Evolutionary conservation across 2,113 vertebrate genomes (phyloP).

Genomic region (Poeciliopsis turrubarensis): DNA sequence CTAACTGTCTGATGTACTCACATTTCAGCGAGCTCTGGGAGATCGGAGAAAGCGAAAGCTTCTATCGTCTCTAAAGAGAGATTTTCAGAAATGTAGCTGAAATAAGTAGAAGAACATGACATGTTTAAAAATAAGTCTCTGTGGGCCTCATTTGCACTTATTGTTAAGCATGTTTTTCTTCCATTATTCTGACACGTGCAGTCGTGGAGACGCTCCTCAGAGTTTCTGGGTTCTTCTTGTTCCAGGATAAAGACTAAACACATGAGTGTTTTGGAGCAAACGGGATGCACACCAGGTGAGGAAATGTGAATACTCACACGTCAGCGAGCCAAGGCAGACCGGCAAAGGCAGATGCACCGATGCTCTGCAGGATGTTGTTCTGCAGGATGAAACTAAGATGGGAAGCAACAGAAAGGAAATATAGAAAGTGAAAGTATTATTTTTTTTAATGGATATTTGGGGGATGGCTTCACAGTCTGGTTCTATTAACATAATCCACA

Average conservation of each 20-base stretch:
- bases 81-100: constrained; percentile 73
- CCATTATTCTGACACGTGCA: neutral
- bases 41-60: constrained; percentile 71
- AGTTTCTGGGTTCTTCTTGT: constrained; percentile 37
- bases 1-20: constrained; percentile 52
- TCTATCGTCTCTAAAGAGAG: constrained; percentile 60
- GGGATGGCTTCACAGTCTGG: neutral
- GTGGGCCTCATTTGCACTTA: constrained; percentile 11
- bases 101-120: constrained; percentile 8
- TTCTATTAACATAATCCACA: neutral
- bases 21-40: constrained; percentile 73
- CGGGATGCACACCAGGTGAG: neutral
- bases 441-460: neutral
- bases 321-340: constrained; percentile 35
- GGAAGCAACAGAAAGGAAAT: neutral
- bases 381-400: constrained; percentile 26
- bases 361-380: constrained; percentile 52
- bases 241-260: constrained; percentile 59
- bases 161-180: constrained; percentile 37
- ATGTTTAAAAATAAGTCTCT: rapidly evolving
- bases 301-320: constrained; percentile 49
- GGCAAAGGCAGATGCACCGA: constrained; percentile 49
- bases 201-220: constrained; percentile 19
- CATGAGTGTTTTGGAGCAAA: neutral
- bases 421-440: neutral